Evolutionary conservation across 2,797 vertebrate genomes (phyloP).

Genomic region (Gallinago stenura): DNA sequence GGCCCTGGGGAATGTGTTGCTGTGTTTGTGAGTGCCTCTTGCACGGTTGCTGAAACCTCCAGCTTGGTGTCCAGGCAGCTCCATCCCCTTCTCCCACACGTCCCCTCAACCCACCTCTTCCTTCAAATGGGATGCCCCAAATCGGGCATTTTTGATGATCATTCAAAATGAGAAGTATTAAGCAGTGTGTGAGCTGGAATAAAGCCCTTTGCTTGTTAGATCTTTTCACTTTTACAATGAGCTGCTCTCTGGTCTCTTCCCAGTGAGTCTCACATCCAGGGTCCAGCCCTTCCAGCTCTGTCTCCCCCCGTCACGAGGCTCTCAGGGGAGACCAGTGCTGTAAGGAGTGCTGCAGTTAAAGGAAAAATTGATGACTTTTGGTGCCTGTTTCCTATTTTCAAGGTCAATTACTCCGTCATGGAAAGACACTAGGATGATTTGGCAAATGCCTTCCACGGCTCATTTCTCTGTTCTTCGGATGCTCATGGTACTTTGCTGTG

Average conservation of each 20-base stretch:
- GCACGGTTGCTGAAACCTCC: not conserved
- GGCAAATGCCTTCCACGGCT: not conserved
- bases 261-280: not conserved
- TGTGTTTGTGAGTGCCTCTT: not conserved
- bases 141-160: fast-evolving
- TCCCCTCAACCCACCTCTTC: not conserved
- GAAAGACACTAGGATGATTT: not conserved
- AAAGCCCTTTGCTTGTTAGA: not conserved
- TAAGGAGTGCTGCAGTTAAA: not conserved
- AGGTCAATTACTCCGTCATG: not conserved
- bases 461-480: not conserved
- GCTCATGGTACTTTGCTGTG: not conserved
- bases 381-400: not conserved
- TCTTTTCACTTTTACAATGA: not conserved
- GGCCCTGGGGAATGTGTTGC: not conserved
- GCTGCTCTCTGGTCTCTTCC: not conserved
- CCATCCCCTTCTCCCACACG: not conserved
- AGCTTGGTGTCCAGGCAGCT: not conserved
- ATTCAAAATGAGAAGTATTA: not conserved
- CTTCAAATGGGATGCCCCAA: too few relatives aligned
- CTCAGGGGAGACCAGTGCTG: not conserved
- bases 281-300: not conserved
- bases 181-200: not conserved
- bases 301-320: not conserved
- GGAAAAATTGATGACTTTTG: not conserved